Evolutionary conservation across 2,888 invertebrate species (phyloP), one percentile per base, ranked within the genome.

Genomic region (Drosophila bunnanda): DNA sequence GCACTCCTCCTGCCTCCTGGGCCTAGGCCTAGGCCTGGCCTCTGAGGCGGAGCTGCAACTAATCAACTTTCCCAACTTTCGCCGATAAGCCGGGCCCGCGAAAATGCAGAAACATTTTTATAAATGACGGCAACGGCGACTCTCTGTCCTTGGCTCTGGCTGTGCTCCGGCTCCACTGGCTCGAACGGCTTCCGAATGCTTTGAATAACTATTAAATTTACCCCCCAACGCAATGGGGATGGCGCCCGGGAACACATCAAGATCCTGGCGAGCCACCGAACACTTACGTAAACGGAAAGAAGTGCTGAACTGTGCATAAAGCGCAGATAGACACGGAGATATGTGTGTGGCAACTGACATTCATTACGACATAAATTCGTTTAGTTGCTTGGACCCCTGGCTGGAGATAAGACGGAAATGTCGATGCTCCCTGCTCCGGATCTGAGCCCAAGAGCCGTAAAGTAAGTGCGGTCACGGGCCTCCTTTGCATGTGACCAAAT

Each of bases 321-420:
- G 75, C 72, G 56, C 69, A 75, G 88, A 82, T 87, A 87, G 82
- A 75, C 72, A 71, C 56, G 39, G 53, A 76, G 82, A 83, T 84
- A 83, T 82, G 85, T 46, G 85, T 46, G 44, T 69, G 79, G 75
- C 79, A 75, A 73, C 88, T 73, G 82, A 82, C 85, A 79, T 83
- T 83, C 88, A 85, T 88, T 83, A 82, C 80, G 76, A 79, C 85
- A 88, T 85, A 83, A 88, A 83, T 84, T 84, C 76, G 82, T 76
- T 87, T 75, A 75, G 76, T 77, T 76, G 61, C 69, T 50, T 10
- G 65, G 66, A 65, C 65, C 36, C 38, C 32, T 15, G 15, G 2
- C 13, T 25, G 8, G 28, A 44, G 65, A 65, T 65, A 65, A 52
- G 52, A 25, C 52, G n/a, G 46, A 46, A 61, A 43, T 58, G 36